These are phyloP conservation scores for Spilogale gracilis DNA, from an alignment of 2,113 vertebrate species.

Conservation along the genomic window DNA sequence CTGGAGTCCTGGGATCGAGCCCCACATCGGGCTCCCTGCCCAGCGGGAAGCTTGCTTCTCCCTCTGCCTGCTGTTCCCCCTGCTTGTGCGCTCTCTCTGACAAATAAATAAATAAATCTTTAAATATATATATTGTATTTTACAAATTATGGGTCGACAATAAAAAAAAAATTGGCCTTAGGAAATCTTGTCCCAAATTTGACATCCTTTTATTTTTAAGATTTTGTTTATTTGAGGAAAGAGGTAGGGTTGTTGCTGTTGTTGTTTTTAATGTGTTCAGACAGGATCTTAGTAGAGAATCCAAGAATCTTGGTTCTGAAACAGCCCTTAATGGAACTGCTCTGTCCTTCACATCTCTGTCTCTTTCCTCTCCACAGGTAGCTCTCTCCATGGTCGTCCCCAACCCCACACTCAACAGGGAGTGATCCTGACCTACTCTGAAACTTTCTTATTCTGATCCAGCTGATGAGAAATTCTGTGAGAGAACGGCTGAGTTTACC, in stretches of 20 bases:
- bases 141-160: background rate
- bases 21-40: no score
- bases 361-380: background rate
- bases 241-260: background rate
- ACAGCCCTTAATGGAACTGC: accelerated
- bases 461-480: background rate
- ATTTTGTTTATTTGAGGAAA: background rate
- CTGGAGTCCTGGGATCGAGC: no score
- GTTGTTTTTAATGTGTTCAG: background rate
- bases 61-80: no score
- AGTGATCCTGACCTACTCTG: background rate
- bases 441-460: background rate
- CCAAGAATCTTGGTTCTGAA: background rate
- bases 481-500: background rate
- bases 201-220: background rate
- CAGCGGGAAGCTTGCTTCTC: no score
- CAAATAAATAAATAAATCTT: no score
- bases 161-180: background rate
- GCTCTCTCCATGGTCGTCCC: background rate
- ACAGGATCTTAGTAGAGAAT: background rate
- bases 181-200: background rate
- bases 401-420: accelerated
- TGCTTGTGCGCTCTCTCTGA: no score
- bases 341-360: background rate
- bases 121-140: background rate